Evolutionary conservation across 2,797 vertebrate species (phyloP).

Genomic region (Neosilurus hyrtlii): DNA sequence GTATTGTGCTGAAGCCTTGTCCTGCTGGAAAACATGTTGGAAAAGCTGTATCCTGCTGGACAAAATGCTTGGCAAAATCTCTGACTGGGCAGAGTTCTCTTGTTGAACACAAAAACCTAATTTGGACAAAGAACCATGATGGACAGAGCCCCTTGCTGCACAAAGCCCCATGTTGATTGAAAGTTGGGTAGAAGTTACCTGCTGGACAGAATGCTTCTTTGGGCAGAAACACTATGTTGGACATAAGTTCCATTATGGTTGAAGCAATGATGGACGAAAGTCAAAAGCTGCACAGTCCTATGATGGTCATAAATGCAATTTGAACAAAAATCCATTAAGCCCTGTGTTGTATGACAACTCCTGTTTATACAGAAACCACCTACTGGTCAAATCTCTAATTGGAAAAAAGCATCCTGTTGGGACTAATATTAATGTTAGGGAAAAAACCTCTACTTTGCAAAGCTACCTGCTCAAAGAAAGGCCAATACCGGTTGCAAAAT

Average conservation of each 20-base stretch:
- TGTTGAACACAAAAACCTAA: not conserved
- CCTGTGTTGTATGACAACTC: not conserved
- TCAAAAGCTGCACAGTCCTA: too few relatives aligned
- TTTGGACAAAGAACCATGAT: not conserved
- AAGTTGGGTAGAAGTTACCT: not conserved
- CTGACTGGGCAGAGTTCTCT: not conserved
- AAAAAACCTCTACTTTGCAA: not conserved
- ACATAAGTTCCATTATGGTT: not conserved
- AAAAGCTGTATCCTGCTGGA: not conserved
- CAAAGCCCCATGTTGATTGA: not conserved
- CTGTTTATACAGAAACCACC: not conserved
- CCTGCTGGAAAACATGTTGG: not conserved
- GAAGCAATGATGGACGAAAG: too few relatives aligned
- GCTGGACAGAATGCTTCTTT: not conserved
- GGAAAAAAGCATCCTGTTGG: not conserved
- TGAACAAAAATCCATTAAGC: not conserved
- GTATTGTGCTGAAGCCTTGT: not conserved
- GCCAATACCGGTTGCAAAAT: not conserved
- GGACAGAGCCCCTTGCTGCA: not conserved
- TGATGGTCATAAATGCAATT: not conserved
- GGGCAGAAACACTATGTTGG: not conserved
- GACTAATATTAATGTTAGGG: not conserved
- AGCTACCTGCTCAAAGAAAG: too few relatives aligned
- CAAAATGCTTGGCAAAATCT: conserved; percentile 2
- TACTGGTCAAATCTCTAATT: not conserved